Evolutionary conservation across 2,888 invertebrate genomes (phyloP).

Genomic region (Clostera curtula): DNA sequence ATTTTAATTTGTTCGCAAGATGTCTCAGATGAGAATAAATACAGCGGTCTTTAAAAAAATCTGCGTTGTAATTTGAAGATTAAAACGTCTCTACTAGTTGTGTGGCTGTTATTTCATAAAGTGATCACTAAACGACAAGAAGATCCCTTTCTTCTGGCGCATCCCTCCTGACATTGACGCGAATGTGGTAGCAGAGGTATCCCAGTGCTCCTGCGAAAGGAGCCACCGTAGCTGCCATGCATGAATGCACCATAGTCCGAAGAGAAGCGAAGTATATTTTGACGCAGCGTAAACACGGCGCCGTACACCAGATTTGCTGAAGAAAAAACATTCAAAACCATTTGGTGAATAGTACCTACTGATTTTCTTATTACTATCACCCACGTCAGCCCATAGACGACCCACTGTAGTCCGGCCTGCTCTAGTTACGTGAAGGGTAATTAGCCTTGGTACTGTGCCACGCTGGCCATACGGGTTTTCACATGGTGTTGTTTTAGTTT

Average conservation of each 20-base stretch:
- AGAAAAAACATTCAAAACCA: constrained; percentile 7
- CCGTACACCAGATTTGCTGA: constrained; percentile 84
- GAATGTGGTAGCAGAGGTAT: constrained; percentile 75
- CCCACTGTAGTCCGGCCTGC: too few species aligned
- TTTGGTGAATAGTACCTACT: too few species aligned
- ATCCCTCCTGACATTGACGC: constrained; percentile 73
- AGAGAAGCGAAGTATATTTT: constrained; percentile 79
- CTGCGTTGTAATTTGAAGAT: too few species aligned
- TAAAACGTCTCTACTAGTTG: constrained; percentile 2
- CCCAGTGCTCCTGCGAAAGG: constrained; percentile 78
- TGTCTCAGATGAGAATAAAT: too few species aligned
- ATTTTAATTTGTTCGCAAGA: too few species aligned
- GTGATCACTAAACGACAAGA: constrained; percentile 38
- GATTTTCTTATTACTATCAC: too few species aligned
- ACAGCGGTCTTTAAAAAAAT: too few species aligned
- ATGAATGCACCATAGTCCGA: constrained; percentile 72
- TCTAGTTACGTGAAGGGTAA: too few species aligned
- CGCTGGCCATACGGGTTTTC: too few species aligned
- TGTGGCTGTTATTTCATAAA: constrained; percentile 3
- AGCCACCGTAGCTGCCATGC: constrained; percentile 76
- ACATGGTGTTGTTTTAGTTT: too few species aligned
- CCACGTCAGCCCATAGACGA: too few species aligned
- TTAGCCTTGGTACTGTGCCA: too few species aligned
- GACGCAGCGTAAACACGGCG: constrained; percentile 78
- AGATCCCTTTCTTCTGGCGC: constrained; percentile 64